A percentile compares a stretch with the other conserved stretches of the same genome.
Evolutionary conservation across 2,888 invertebrate genomes (phyloP).

Genomic region (Plebejus anna): DNA sequence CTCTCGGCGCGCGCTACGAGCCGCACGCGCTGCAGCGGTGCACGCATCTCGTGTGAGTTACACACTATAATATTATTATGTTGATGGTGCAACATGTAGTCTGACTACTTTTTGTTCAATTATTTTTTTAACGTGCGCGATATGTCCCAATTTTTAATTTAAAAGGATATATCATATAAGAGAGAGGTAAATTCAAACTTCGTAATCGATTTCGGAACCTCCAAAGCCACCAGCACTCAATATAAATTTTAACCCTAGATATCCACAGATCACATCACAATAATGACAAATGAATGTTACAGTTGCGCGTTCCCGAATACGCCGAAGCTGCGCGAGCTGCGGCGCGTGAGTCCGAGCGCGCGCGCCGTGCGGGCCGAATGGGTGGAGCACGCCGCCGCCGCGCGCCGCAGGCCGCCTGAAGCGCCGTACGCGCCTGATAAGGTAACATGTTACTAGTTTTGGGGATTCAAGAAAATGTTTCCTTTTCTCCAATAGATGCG

Average conservation of each 20-base stretch:
- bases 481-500: no score
- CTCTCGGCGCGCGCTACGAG: constrained; percentile 89
- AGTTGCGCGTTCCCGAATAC: constrained; percentile 95
- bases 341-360: constrained; percentile 79
- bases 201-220: no score
- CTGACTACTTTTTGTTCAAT: no score
- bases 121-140: no score
- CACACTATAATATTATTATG: not conserved
- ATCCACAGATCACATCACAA: no score
- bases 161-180: no score
- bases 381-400: constrained; percentile 83
- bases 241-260: no score
- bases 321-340: constrained; percentile 89
- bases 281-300: constrained; percentile 31
- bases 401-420: constrained; percentile 84
- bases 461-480: no score
- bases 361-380: constrained; percentile 79
- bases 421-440: constrained; percentile 79
- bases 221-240: no score
- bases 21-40: constrained; percentile 87
- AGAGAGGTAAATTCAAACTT: no score
- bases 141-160: no score
- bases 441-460: constrained; percentile 35
- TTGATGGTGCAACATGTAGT: no score
- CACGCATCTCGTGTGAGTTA: constrained; percentile 91